Base-by-base conservation (phyloP, 1,140 invertebrate genomes). In the Bactericera cockerelli region DNA sequence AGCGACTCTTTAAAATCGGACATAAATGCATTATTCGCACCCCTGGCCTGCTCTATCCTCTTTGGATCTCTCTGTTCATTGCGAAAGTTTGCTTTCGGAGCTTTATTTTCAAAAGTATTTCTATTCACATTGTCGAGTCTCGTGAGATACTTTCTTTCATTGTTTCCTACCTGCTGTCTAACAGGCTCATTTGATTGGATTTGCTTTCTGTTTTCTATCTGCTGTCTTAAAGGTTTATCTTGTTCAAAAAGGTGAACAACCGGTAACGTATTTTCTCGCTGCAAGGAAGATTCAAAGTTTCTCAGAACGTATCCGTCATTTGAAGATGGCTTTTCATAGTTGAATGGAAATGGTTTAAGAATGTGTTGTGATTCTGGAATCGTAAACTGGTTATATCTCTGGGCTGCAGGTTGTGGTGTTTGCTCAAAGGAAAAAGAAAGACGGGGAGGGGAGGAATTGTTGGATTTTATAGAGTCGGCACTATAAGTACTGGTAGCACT, bases 391-490 rank as follows among this genome's bases (percentile, higher is more conserved):
- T 49, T 49, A 22, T 6, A 49, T 49, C 42, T 16, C 42, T 49
- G 42, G 6, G 4, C 42, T 19, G 42, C 42, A 6, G 42, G n/a
- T 16, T 49, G 42, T 49, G 42, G 42, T 49, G 42, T 22, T 49
- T 49, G 42, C n/a, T 49, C 42, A 49, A 49, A 49, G 42, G 42
- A 49, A 49, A 49, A 49, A 22, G 42, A 49, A 49, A 49, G n/a
- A 8, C 42, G n/a, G 42, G 42, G 42, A 49, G 42, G 42, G 42
- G 42, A 49, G 19, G 42, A 49, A 22, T 49, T 49, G 42, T 49
- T 49, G 42, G 42, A 16, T 4, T 49, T 49, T 49, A 49, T 22
- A 49, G 42, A 49, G 28, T 31, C 28, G 4, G 28, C 28, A 13
- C 28, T 31, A 31, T 31, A 31, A 31, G 28, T 31, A 49, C 42